Base-by-base conservation (phyloP, 2,888 invertebrate species). In the Lasioglossum marginatum region DNA sequence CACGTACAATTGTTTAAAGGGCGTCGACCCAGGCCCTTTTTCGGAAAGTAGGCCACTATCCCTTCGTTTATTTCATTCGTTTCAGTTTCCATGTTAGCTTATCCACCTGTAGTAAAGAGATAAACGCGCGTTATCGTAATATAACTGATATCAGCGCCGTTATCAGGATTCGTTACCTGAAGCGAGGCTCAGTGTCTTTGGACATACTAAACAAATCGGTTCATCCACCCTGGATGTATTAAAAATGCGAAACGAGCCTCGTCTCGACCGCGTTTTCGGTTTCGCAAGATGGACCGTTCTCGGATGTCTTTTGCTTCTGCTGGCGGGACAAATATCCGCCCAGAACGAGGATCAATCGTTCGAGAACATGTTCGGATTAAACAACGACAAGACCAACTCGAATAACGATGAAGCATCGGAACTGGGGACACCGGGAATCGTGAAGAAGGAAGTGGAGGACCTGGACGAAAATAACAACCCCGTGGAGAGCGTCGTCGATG, bases 51-150 rank as follows among this genome's bases (percentile, higher is more conserved):
- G 93, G 92, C 83, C 92, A 86, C 82, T 75, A 83, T 81, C 81
- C 48, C 86, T 86, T 80, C 37, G 70, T 48, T 77, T 72, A 57
- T 81, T 84, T 82, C 77, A 80, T 81, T 83, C 45, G 82, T 88
- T 79, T 68, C 86, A 82, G 77, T 82, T 88, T 82, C 82, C 84
- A 85, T 83, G 81, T 80, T 78, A 73, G 75, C 70, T 83, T 80
- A 86, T 85, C 85, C 87, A 90, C 86, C 86, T 91, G 90, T 90
- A 91, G 89, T 86, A 88, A 83, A 83, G 86, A 93, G 93, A 93
- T 93, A 93, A 93, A 91, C 84, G 84, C 40, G 73, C 85, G 91
- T 93, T 93, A 93, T 93, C 93, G 84, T 89, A 83, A 88, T 87
- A 91, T 89, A 92, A 89, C 88, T 88, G 91, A 92, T 93, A 93